phyloP scores from a whole-genome alignment of 2,888 invertebrate genomes.

The Hirtodrosophila confusa region DNA sequence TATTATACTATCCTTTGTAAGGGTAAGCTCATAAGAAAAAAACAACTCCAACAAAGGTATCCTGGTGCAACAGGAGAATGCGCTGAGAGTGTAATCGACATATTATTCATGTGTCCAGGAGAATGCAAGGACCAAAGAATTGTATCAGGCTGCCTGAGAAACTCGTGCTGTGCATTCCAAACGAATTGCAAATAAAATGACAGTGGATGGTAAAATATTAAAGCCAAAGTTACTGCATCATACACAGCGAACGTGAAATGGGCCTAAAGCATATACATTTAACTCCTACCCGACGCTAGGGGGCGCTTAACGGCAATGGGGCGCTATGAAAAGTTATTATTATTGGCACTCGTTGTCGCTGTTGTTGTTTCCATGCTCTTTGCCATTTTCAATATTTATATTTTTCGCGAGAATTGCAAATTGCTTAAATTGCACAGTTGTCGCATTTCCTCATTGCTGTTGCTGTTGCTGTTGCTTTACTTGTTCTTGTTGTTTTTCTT shows the following conservation, averaged over 20 bases:
- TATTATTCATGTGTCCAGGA: conserved; percentile 38
- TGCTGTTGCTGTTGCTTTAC: not conserved
- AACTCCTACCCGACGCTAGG: conserved; percentile 8
- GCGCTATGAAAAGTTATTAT: conserved; percentile 68
- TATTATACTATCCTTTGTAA: too few species aligned
- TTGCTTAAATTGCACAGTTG: conserved; percentile 57
- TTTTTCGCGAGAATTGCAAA: conserved; percentile 52
- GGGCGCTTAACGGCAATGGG: conserved; percentile 46
- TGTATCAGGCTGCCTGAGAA: conserved; percentile 2
- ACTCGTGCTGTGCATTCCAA: conserved; percentile 29
- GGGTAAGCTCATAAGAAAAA: too few species aligned
- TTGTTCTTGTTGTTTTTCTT: not conserved
- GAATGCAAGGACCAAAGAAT: not conserved
- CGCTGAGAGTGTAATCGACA: conserved; percentile 30
- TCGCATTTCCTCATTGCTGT: conserved; percentile 3
- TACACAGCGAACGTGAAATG: conserved; percentile 15
- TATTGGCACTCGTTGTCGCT: conserved; percentile 50
- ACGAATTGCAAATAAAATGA: conserved; percentile 30
- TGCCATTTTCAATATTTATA: not conserved
- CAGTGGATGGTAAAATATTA: conserved; percentile 29
- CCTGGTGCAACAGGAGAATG: conserved; percentile 38
- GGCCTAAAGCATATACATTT: conserved; percentile 17
- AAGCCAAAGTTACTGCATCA: conserved; percentile 14
- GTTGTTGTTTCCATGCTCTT: conserved; percentile 6
- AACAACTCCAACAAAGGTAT: not conserved